Base-by-base conservation (phyloP, 2,113 vertebrate species). In the Pachypanchax playfairii region DNA sequence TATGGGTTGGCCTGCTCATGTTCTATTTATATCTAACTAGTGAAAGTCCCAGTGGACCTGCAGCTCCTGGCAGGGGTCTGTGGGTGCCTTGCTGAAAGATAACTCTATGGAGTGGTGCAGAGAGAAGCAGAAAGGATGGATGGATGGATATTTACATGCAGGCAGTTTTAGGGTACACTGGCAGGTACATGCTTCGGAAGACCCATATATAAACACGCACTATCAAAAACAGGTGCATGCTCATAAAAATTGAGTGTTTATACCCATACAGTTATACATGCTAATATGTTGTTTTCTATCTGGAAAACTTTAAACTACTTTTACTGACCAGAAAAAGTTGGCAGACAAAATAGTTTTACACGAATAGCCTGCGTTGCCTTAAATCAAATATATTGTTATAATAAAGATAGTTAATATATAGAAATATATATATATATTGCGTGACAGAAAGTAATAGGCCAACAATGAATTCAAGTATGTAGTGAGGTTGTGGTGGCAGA, bases 1-100 rank as follows among this genome's bases (percentile, higher is more conserved):
- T 87, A 87, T 88, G 85, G 85, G 87, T 59, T 68, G 71, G 81
- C 79, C 79, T 60, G 79, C 83, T 86, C 71, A 77, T 77, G 67
- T 82, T 88, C 87, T 90, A 90, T 90, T 90, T 84, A 89, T 90
- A 90, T 77, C 77, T 14, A 73, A 80, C 72, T 72, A 83, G 66
- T 60, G 63, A 81, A 84, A 70, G 63, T 88, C 89, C 86, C 84
- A n/a, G 44, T 62, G 85, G 89, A 73, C 55, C 54, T 63, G 57
- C 62, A 52, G 83, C 85, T 79, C 60, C 75, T 80, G 82, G 84
- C 82, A 65, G 69, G 66, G 48, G 77, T 53, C 56, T 80, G 68
- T 83, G 79, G 85, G 84, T 85, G 76, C 76, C 62, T 55, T 15
- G 44, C 68, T 70, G 73, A 81, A 52, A 75, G 73, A 82, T 73